Evolutionary conservation across 2,113 vertebrate genomes (phyloP).

Genomic region (Acanthisitta chloris): DNA sequence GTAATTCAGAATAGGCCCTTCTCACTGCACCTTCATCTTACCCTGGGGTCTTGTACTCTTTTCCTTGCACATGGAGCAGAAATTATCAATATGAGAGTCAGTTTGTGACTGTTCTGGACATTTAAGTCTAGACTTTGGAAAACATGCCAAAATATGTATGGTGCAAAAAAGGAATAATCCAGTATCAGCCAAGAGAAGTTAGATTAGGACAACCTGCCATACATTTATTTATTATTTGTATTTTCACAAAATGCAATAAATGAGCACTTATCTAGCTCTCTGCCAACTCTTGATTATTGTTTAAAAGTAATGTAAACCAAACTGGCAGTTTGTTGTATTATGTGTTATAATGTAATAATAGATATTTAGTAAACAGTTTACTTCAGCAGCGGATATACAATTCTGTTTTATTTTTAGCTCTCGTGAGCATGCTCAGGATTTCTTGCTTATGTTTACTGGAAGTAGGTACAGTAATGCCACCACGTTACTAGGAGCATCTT

Average conservation of each 20-base stretch:
- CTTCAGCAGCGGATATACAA: conserved; percentile 7
- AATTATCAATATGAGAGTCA: background rate
- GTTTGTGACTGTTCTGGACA: background rate
- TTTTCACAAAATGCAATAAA: conserved; percentile 9
- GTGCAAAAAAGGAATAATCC: background rate
- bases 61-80: background rate
- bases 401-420: conserved; percentile 61
- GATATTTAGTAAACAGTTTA: conserved; percentile 62
- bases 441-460: conserved; percentile 39
- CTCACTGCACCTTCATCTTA: background rate
- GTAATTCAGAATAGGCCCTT: background rate
- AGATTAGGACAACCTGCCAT: background rate
- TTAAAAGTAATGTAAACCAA: conserved; percentile 34
- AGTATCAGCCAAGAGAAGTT: background rate
- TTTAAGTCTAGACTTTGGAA: background rate
- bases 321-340: conserved; percentile 32
- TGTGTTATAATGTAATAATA: conserved; percentile 26
- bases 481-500: conserved; percentile 41
- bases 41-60: background rate
- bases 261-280: background rate
- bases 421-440: conserved; percentile 4
- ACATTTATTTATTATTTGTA: conserved; percentile 24
- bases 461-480: conserved; percentile 17
- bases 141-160: background rate
- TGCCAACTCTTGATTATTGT: conserved; percentile 33